Evolutionary conservation across 2,797 vertebrate genomes (phyloP).

Genomic region (Myiotriccus ornatus): DNA sequence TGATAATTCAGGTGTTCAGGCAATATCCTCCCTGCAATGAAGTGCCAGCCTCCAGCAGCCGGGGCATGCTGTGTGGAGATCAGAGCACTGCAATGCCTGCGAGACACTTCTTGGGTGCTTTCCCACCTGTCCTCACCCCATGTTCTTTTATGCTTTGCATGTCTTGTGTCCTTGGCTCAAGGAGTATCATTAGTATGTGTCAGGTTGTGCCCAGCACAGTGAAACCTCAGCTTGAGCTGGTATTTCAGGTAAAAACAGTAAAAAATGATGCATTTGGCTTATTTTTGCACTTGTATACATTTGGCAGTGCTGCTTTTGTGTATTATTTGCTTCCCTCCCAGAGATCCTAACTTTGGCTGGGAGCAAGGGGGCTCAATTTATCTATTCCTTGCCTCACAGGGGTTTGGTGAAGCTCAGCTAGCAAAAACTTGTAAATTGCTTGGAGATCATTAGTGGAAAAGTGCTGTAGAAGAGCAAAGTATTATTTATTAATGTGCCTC

Average conservation of each 20-base stretch:
- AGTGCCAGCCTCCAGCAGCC: background rate
- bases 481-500: constrained; percentile 64
- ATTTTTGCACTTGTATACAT: background rate
- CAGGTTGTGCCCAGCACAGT: background rate
- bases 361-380: constrained; percentile 2
- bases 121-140: background rate
- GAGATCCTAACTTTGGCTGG: constrained; percentile 10
- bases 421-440: constrained; percentile 50
- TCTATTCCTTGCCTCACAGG: constrained; percentile 20
- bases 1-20: background rate
- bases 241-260: background rate
- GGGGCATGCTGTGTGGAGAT: background rate
- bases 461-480: constrained; percentile 41
- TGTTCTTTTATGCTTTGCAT: background rate
- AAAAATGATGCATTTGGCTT: background rate
- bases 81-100: background rate
- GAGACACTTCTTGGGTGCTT: background rate
- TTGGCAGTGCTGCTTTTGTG: background rate
- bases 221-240: background rate
- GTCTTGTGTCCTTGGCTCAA: background rate
- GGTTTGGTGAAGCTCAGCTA: constrained; percentile 28
- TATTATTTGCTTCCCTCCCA: background rate
- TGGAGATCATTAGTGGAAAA: constrained; percentile 46
- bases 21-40: background rate
- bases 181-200: background rate